Conservation (phyloP, 2,888 invertebrate genomes). For the Mimumesa dahlbomi region DNA sequence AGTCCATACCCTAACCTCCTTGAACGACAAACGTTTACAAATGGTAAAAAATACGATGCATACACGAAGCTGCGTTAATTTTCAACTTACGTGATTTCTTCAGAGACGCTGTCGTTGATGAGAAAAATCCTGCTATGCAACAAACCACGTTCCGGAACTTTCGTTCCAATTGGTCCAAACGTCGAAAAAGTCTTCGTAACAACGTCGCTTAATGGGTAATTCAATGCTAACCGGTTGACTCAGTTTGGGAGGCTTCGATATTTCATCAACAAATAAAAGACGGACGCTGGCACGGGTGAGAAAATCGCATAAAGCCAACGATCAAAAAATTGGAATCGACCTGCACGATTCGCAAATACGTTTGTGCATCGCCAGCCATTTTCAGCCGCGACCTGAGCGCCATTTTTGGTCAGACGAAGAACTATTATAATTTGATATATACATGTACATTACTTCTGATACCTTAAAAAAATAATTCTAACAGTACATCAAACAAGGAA, state of each 20-base stretch:
- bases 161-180: slow-evolving; percentile 27
- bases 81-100: slow-evolving; percentile 41
- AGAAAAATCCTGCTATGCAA: slow-evolving; percentile 36
- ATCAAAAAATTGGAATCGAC: slow-evolving; percentile 18
- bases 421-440: too few relatives aligned
- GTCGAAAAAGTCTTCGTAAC: slow-evolving; percentile 11
- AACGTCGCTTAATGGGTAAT: neutral
- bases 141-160: slow-evolving; percentile 53
- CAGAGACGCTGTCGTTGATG: slow-evolving; percentile 16
- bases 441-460: too few relatives aligned
- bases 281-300: slow-evolving; percentile 1
- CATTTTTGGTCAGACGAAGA: too few relatives aligned
- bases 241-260: too few relatives aligned
- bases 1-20: slow-evolving; percentile 39
- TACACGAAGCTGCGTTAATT: slow-evolving; percentile 8
- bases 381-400: slow-evolving; percentile 9
- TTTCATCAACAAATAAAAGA: slow-evolving; percentile 8
- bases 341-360: slow-evolving; percentile 36
- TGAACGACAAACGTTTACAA: neutral
- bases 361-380: slow-evolving; percentile 29
- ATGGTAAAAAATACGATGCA: neutral
- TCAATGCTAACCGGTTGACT: slow-evolving; percentile 9
- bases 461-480: too few relatives aligned
- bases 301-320: slow-evolving; percentile 16
- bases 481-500: too few relatives aligned